A percentile compares a stretch with the other conserved stretches of the same genome.
Conservation (phyloP, 2,797 vertebrate species). For the Numenius phaeopus region DNA sequence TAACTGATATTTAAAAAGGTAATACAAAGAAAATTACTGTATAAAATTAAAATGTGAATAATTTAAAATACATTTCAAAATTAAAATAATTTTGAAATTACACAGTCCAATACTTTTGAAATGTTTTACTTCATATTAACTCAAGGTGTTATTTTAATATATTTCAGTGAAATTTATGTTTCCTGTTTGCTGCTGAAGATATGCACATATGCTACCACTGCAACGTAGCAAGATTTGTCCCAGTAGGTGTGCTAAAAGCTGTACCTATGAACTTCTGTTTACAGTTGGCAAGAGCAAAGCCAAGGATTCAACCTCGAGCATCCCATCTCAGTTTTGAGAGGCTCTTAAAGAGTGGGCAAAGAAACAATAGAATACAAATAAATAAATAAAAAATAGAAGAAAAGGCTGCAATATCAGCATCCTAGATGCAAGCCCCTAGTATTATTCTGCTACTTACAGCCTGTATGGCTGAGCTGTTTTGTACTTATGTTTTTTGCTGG, state of each 20-base stretch:
- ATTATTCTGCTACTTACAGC: background rate
- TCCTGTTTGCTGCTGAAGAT: background rate
- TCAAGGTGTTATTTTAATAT: background rate
- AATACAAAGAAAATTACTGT: background rate
- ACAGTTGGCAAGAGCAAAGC: background rate
- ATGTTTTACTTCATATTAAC: background rate
- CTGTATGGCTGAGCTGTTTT: background rate
- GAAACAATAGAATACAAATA: background rate
- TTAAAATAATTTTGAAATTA: background rate
- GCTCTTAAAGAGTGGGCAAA: background rate
- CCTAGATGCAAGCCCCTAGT: background rate
- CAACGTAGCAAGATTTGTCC: background rate
- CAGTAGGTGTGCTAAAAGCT: background rate
- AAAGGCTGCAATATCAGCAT: background rate
- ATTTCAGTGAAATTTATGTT: background rate
- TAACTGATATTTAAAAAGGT: background rate
- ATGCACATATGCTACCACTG: background rate
- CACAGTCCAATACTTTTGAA: background rate
- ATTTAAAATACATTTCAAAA: background rate
- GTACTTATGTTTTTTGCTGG: background rate
- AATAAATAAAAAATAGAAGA: background rate
- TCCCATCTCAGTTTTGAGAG: background rate
- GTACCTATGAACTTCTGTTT: background rate
- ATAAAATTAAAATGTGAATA: background rate
- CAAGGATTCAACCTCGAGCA: background rate